Base-by-base conservation (phyloP, 1,140 invertebrate species). In the Ceratina japonica region DNA sequence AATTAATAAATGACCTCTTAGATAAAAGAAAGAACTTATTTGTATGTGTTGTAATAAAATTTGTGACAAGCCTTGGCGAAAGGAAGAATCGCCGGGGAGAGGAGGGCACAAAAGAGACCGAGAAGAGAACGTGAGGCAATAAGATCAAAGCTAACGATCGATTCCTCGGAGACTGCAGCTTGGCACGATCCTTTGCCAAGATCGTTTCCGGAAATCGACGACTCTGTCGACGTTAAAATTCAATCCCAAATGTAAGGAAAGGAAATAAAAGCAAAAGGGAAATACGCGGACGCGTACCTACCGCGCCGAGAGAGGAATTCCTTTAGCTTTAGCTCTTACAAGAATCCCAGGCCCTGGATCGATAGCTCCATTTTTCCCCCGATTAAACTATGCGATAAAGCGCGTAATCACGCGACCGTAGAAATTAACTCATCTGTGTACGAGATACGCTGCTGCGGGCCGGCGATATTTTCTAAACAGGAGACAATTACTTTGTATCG, bases 91-190 rank as follows among this genome's bases (percentile, higher is more conserved):
- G 75, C 24, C 49, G 27, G 37, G 3, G n/a, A 51, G 18, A 51
- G 18, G 58, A 56, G 31, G 54, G 61, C 24, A 70, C 56, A 66
- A 59, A 76, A 66, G 27, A 63, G 31, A 24, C 49, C 20, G 37
- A 44, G 37, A 44, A 52, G 65, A 22, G 69, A 58, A 77, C 20
- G 51, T 31, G 52, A 51, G 44, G 54, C 65, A 81, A 80, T 80
- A 77, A 80, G 66, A 75, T 65, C 76, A 80, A 75, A 83, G 56
- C 61, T 83, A 83, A 83, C 82, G 82, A 84, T 82, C 75, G 84
- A 83, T 78, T 79, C 84, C 81, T 86, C 51, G 56, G 82, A 87
- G 81, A 82, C 78, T 84, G 80, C 73, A 87, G 58, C 70, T 87
- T 88, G 79, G 83, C 83, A 86, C 66, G 79, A 74, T 78, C 68